phyloP scores from a whole-genome alignment of 2,888 invertebrate genomes.

The Ypsolopha sequella region DNA sequence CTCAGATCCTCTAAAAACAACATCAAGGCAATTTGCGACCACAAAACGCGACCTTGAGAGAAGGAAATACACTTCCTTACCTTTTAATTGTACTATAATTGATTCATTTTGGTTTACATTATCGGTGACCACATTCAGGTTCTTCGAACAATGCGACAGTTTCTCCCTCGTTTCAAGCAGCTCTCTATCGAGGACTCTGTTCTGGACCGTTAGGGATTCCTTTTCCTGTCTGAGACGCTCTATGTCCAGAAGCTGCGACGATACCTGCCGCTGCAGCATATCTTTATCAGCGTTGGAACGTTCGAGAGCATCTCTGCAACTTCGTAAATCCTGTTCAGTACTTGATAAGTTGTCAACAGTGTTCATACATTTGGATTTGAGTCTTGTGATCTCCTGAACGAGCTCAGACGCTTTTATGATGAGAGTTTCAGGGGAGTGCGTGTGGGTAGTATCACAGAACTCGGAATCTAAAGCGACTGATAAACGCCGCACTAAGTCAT shows the following conservation, averaged over 20 bases:
- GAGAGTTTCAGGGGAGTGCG: slow-evolving; percentile 76
- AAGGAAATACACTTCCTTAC: slow-evolving; percentile 29
- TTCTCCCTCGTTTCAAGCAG: slow-evolving; percentile 78
- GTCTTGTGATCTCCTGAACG: slow-evolving; percentile 77
- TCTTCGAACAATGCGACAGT: slow-evolving; percentile 73
- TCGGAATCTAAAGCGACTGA: slow-evolving; percentile 80
- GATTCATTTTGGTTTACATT: slow-evolving; percentile 79
- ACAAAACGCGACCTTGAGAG: no score
- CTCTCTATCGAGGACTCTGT: slow-evolving; percentile 80
- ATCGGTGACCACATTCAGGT: slow-evolving; percentile 75
- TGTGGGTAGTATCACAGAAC: slow-evolving; percentile 74
- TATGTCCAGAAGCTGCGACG: slow-evolving; percentile 77
- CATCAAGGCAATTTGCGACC: not conserved
- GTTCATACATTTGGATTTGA: slow-evolving; percentile 72
- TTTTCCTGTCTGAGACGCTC: slow-evolving; percentile 83
- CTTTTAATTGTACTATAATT: slow-evolving; percentile 76
- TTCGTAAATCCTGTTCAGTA: slow-evolving; percentile 75
- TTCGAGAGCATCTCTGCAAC: slow-evolving; percentile 76
- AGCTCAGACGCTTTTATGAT: slow-evolving; percentile 84
- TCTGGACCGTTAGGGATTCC: slow-evolving; percentile 79
- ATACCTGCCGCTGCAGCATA: slow-evolving; percentile 79
- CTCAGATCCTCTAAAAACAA: slow-evolving; percentile 74
- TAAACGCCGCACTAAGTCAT: slow-evolving; percentile 80
- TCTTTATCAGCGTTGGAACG: slow-evolving; percentile 78
- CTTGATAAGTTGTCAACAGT: slow-evolving; percentile 72